Percentiles rank a stretch among this genome's conserved stretches.
Evolutionary conservation across 1,140 invertebrate species (phyloP).

Genomic region (Diachasmimorpha longicaudata): DNA sequence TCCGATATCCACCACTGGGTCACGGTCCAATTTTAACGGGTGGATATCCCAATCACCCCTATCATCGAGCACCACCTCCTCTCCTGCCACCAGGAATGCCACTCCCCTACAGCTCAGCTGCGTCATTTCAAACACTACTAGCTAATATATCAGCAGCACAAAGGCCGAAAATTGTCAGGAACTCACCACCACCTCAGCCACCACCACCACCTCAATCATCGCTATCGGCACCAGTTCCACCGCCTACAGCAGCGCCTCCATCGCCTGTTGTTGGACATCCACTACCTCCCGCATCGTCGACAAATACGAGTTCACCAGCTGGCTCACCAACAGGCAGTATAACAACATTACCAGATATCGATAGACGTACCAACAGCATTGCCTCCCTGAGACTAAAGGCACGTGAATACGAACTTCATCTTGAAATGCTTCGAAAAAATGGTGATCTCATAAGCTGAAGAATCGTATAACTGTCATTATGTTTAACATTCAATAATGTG

Average conservation of each 20-base stretch:
- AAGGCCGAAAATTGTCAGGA: constrained; percentile 57
- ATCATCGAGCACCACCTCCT: constrained; percentile 68
- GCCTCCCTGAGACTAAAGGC: constrained; percentile 89
- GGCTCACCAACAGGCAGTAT: constrained; percentile 50
- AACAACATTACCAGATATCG: constrained; percentile 68
- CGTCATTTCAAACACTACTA: constrained; percentile 83
- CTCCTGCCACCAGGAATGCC: constrained; percentile 71
- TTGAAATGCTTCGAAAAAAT: constrained; percentile 83
- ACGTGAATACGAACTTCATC: constrained; percentile 86
- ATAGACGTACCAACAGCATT: constrained; percentile 87
- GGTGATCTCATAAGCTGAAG: constrained; percentile 79
- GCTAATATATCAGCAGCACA: constrained; percentile 80
- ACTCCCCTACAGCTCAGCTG: constrained; percentile 69
- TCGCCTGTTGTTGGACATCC: constrained; percentile 36
- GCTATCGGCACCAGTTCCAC: constrained; percentile 58
- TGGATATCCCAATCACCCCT: constrained; percentile 62
- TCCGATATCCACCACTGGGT: constrained; percentile 68
- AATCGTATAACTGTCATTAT: not conserved
- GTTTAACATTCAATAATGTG: not conserved
- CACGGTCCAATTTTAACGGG: constrained; percentile 57
- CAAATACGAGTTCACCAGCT: constrained; percentile 48
- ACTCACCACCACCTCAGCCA: constrained; percentile 59
- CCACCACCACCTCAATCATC: constrained; percentile 67
- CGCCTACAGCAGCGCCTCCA: constrained; percentile 38
- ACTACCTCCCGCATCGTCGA: not conserved